Evolutionary conservation across 2,888 invertebrate species (phyloP).

Genomic region (Synergus laeviventris): DNA sequence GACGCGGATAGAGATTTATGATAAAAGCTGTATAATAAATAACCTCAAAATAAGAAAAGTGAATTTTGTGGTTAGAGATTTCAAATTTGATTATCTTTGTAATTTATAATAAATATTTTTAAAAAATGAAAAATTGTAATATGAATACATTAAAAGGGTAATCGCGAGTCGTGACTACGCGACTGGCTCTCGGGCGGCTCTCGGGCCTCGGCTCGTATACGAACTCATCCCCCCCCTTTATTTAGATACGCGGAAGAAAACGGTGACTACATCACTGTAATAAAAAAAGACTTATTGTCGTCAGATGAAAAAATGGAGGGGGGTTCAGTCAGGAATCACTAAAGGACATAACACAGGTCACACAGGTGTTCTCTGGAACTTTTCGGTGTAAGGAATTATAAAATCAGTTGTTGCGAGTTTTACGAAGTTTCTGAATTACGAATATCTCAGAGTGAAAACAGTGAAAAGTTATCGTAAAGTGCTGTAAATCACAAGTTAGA

Average conservation of each 20-base stretch:
- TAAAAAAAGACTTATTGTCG: background rate
- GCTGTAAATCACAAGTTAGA: background rate
- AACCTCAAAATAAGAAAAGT: no score
- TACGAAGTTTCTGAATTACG: background rate
- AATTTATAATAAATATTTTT: no score
- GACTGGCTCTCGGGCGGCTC: no score
- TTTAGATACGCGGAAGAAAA: background rate
- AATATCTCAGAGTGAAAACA: background rate
- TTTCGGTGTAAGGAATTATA: background rate
- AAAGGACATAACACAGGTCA: no score
- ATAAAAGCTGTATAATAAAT: no score
- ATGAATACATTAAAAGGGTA: no score
- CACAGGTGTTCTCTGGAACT: conserved; percentile 2
- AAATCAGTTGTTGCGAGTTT: background rate
- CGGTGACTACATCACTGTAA: background rate
- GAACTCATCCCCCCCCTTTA: background rate
- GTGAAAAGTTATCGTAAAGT: background rate
- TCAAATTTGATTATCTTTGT: no score
- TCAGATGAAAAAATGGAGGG: background rate
- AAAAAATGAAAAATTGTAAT: no score
- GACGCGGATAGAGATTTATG: no score
- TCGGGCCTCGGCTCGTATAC: no score
- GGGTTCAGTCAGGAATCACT: background rate
- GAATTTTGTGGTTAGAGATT: no score
- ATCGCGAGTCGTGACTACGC: no score